phyloP scores from a whole-genome alignment of 2,113 vertebrate species.

The Petromus typicus region DNA sequence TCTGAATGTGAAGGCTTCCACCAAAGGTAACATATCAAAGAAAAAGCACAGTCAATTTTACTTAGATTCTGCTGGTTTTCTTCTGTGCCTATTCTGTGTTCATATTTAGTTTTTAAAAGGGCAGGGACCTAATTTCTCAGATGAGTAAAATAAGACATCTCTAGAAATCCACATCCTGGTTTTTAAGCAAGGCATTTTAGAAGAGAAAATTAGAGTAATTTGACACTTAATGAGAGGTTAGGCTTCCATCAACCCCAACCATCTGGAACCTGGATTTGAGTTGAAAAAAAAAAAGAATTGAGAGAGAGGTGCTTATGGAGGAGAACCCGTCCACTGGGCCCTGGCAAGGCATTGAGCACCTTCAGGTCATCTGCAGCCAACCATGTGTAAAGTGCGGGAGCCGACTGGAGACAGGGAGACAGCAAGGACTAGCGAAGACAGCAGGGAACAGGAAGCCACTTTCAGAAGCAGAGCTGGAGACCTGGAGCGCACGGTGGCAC shows the following conservation, averaged over 20 bases:
- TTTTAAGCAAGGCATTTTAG: slow-evolving; percentile 22
- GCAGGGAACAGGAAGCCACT: not conserved
- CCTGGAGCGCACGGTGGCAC: not conserved
- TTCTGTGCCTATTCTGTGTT: not conserved
- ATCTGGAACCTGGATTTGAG: slow-evolving; percentile 40
- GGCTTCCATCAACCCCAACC: not conserved
- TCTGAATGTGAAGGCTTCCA: not conserved
- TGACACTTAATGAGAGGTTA: slow-evolving; percentile 35
- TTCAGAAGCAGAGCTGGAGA: not conserved
- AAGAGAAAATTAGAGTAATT: slow-evolving; percentile 27
- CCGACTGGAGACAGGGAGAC: not conserved
- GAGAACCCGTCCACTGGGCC: not conserved
- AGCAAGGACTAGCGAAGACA: not conserved
- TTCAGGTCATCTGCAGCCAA: not conserved
- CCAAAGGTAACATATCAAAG: not conserved
- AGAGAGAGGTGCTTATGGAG: not conserved
- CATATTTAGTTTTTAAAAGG: slow-evolving; percentile 25
- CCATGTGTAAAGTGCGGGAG: not conserved
- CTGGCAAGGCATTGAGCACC: not conserved
- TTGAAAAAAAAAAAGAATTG: not conserved
- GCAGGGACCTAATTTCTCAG: not conserved
- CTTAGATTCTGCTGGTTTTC: not conserved
- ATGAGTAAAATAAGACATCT: slow-evolving; percentile 39
- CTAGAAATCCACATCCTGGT: slow-evolving; percentile 11
- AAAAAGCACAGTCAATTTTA: slow-evolving; percentile 19